Conservation (phyloP, 2,797 vertebrate genomes). For the Coregonus sp. region DNA sequence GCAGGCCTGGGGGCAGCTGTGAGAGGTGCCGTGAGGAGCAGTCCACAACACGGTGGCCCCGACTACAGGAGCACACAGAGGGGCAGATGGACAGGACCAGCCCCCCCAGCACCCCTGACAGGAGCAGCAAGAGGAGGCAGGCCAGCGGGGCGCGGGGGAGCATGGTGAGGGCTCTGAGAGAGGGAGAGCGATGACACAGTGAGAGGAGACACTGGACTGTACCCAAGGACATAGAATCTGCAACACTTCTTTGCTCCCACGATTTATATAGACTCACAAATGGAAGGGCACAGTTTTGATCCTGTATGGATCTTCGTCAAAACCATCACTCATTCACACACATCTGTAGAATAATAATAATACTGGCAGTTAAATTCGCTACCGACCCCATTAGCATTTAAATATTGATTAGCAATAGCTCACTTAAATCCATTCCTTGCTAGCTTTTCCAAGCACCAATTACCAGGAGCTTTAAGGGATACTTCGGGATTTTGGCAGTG, state of each 20-base stretch:
- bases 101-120: conserved; percentile 70
- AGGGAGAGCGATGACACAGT: not conserved
- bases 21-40: conserved; percentile 86
- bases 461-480: not conserved
- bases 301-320: too few relatives aligned
- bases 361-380: not conserved
- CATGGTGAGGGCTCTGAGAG: conserved; percentile 77
- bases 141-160: conserved; percentile 45
- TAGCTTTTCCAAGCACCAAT: not conserved
- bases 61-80: conserved; percentile 84
- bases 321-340: not conserved
- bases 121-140: conserved; percentile 81
- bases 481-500: too few relatives aligned
- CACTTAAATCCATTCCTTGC: not conserved
- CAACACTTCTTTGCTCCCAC: not conserved
- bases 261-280: not conserved
- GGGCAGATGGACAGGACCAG: conserved; percentile 83
- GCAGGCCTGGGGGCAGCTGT: conserved; percentile 84
- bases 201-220: not conserved
- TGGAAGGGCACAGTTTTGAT: too few relatives aligned
- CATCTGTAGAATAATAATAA: not conserved
- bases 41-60: conserved; percentile 88
- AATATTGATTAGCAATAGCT: not conserved
- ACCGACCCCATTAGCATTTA: too few relatives aligned
- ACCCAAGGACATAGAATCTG: not conserved